Evolutionary conservation across 2,888 invertebrate genomes (phyloP).

Genomic region (Scaeva pyrastri): DNA sequence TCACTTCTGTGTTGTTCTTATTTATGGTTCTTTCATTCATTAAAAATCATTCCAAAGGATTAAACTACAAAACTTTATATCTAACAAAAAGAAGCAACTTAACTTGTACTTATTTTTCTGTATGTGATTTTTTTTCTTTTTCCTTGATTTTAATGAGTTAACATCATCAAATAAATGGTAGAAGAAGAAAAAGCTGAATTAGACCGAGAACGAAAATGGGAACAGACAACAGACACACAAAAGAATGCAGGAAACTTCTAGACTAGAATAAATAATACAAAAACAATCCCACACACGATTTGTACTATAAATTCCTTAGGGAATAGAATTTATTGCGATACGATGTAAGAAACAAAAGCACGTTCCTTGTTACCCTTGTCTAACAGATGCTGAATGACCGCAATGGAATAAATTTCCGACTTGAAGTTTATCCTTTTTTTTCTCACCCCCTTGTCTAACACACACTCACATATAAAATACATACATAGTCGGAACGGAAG

Average conservation of each 20-base stretch:
- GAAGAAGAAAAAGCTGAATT: background rate
- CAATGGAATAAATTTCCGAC: slow-evolving; percentile 10
- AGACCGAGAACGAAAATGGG: background rate
- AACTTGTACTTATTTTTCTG: too few relatives aligned
- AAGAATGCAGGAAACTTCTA: background rate
- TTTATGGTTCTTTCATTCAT: too few relatives aligned
- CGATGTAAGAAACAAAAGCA: slow-evolving; percentile 6
- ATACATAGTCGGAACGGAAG: background rate
- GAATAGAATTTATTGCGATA: slow-evolving; percentile 31
- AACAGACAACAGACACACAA: slow-evolving; percentile 10
- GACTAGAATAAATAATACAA: slow-evolving; percentile 12
- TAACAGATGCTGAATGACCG: slow-evolving; percentile 25
- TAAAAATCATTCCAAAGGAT: too few relatives aligned
- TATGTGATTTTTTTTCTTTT: too few relatives aligned
- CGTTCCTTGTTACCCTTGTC: slow-evolving; percentile 35
- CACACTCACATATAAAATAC: too few relatives aligned
- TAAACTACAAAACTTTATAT: too few relatives aligned
- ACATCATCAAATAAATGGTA: background rate
- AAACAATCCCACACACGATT: slow-evolving; percentile 15
- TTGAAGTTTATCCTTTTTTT: slow-evolving; percentile 9
- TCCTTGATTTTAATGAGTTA: slow-evolving; percentile 4
- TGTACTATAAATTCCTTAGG: slow-evolving; percentile 28
- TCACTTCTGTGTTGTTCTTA: too few relatives aligned
- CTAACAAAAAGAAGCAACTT: too few relatives aligned
- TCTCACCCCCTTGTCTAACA: background rate